Percentiles rank a stretch among this genome's conserved stretches.
Conservation (phyloP, 2,888 invertebrate species). For the Trypoxylon attenuatum region DNA sequence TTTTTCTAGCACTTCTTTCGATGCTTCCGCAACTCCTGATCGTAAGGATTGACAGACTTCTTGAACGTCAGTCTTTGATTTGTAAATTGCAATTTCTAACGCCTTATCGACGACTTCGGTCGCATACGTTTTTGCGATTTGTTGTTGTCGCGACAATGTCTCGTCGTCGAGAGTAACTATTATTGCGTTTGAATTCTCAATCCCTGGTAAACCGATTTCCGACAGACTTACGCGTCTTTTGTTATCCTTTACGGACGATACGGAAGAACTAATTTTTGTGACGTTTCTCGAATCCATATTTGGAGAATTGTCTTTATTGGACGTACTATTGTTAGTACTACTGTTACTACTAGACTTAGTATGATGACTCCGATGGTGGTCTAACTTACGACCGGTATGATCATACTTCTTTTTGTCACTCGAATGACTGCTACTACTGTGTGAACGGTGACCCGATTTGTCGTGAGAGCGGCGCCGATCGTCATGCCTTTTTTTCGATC, state of each 20-base stretch:
- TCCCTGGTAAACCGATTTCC: conserved; percentile 22
- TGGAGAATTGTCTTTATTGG: conserved; percentile 41
- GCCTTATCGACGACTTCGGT: conserved; percentile 72
- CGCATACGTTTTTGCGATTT: conserved; percentile 67
- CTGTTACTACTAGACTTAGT: conserved; percentile 31
- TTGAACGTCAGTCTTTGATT: conserved; percentile 72
- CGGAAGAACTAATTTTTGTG: conserved; percentile 26
- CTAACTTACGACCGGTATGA: conserved; percentile 44
- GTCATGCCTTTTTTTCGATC: conserved; percentile 59
- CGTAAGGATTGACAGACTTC: conserved; percentile 71
- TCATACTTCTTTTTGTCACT: conserved; percentile 60
- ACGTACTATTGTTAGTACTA: conserved; percentile 25
- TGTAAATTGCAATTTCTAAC: conserved; percentile 71
- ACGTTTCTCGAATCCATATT: conserved; percentile 27
- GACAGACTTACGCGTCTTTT: conserved; percentile 38
- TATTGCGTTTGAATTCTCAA: conserved; percentile 12
- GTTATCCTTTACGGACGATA: conserved; percentile 36
- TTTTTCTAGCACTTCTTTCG: conserved; percentile 66
- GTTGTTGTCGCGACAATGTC: conserved; percentile 55
- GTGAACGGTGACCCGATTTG: conserved; percentile 56
- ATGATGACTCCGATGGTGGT: conserved; percentile 50
- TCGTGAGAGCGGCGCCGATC: conserved; percentile 62
- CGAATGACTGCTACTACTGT: conserved; percentile 45
- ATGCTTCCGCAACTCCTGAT: conserved; percentile 67
- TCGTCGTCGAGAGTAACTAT: conserved; percentile 52